phyloP scores from a whole-genome alignment of 1,140 invertebrate species.

The Lucilia sericata region DNA sequence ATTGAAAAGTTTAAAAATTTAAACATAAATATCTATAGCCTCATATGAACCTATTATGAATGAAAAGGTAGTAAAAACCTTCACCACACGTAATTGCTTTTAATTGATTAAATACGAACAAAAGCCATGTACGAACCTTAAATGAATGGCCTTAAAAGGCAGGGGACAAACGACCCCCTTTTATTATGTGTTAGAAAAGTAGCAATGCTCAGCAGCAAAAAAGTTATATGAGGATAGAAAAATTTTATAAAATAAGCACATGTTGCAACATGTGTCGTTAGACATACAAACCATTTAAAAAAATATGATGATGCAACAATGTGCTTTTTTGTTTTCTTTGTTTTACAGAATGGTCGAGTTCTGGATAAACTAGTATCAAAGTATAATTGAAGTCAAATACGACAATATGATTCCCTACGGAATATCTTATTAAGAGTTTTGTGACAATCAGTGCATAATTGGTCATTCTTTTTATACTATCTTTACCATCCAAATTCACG shows the following conservation, averaged over 20 bases:
- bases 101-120: constrained; percentile 61
- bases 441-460: too few species aligned
- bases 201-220: not conserved
- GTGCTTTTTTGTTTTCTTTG: not conserved
- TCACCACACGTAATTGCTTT: constrained; percentile 55
- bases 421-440: too few species aligned
- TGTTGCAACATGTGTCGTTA: not conserved
- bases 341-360: not conserved
- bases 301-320: constrained; percentile 1
- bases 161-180: not conserved
- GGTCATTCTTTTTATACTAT: too few species aligned
- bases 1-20: too few species aligned
- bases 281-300: not conserved
- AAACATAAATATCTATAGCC: too few species aligned
- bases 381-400: too few species aligned
- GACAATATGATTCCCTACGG: too few species aligned
- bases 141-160: not conserved
- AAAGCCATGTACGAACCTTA: constrained; percentile 43
- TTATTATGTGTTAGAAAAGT: not conserved
- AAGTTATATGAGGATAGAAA: not conserved
- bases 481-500: too few species aligned
- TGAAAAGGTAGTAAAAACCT: not conserved
- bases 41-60: not conserved
- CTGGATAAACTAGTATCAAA: too few species aligned
- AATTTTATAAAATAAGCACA: not conserved